Base-by-base conservation (phyloP, 2,888 invertebrate genomes). In the Megaustenia siamemsis region DNA sequence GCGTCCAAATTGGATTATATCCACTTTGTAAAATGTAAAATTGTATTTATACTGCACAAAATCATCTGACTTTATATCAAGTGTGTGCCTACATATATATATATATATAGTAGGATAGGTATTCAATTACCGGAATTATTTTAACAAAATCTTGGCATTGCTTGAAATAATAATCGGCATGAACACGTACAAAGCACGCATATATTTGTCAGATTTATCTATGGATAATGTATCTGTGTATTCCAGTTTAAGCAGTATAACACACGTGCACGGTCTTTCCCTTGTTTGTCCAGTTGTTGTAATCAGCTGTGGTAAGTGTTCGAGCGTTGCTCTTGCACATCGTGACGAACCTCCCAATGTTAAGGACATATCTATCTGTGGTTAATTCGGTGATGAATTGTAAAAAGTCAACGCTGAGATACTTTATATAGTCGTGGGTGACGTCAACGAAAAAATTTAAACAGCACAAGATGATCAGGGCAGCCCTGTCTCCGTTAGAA, bases 381-480 rank as follows among this genome's bases (percentile, higher is more conserved):
- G 49, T 71, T 32, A 53, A 18, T 12, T 79, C 49, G 0, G 43
- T 53, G 5, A 84, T 43, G 68, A 6, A 21, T 45, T 53, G 32
- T 8, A 71, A 15, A n/a, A 84, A 40, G 38, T 78, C 83, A 0
- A 0, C 24, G n/a, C 28, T 43, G 18, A 84, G 8, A 24, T 32
- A 71, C 15, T n/a, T 56, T 24, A 78, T 78, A 60, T 79, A 84
- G 32, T 38, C 35, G 38, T 45, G 24, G 0, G 43, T 53, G 35
- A 84, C 83, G 21, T 84, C 83, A 5, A n/a, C 15, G 63, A 84
- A 84, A n/a, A n/a, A 38, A 28, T 73, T 60, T 0, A 84, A 60
- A n/a, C 83, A 84, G 43, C 83, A 84, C 53, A 84, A 35, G 60
- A 71, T 71, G 28, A 71, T 45, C 53, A 84, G 21, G 12, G 45